Evolutionary conservation across 2,113 vertebrate species (phyloP).

Genomic region (Daubentonia madagascariensis): DNA sequence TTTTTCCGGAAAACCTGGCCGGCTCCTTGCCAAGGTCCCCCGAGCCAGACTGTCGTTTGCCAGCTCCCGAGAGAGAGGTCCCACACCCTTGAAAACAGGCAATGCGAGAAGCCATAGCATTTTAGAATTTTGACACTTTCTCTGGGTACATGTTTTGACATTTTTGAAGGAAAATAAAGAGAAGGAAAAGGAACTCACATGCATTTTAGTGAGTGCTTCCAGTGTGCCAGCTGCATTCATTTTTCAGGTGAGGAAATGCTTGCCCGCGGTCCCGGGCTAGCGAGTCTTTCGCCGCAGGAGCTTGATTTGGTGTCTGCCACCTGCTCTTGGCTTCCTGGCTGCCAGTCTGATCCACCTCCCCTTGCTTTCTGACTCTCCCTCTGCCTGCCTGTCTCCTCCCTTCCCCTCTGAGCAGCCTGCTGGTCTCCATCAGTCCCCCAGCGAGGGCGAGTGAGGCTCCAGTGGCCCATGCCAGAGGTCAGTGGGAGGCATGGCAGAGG

Average conservation of each 20-base stretch:
- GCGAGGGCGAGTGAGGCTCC: neutral
- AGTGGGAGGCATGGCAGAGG: neutral
- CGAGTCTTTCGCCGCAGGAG: accelerated
- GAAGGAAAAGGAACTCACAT: neutral
- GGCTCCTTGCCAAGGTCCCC: neutral
- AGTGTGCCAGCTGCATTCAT: accelerated
- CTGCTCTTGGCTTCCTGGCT: neutral
- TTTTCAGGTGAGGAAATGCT: neutral
- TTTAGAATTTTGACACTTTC: neutral
- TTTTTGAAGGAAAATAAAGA: neutral
- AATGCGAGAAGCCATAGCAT: accelerated
- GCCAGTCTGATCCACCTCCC: too few relatives aligned
- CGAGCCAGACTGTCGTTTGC: neutral
- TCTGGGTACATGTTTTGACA: neutral
- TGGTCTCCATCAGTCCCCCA: neutral
- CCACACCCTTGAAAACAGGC: accelerated
- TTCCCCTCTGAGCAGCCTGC: neutral
- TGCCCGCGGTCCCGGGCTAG: neutral
- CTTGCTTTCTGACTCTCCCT: too few relatives aligned
- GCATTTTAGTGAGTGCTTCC: neutral
- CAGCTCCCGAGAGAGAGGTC: neutral
- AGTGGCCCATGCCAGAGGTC: neutral
- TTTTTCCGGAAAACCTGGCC: neutral
- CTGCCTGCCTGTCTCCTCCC: neutral
- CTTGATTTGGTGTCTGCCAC: accelerated